Percentiles rank a stretch among this genome's conserved stretches.
These are phyloP conservation scores for Pteronura brasiliensis DNA, from an alignment of 2,113 vertebrate species.

Conservation along the genomic window DNA sequence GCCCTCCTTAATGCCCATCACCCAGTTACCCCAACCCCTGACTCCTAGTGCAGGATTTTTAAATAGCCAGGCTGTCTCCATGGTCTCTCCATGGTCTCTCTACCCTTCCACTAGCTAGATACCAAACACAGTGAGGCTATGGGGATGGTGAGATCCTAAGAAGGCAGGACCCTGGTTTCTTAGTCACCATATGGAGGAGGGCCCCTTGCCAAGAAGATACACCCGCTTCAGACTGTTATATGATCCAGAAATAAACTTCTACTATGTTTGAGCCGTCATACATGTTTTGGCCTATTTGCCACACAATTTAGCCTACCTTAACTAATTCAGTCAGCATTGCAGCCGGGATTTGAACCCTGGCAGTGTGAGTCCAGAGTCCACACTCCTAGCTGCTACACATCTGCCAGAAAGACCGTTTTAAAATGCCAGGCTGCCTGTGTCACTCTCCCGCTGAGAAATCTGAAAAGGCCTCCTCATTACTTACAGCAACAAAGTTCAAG, in stretches of 20 bases:
- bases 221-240: not conserved
- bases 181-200: not conserved
- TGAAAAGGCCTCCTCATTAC: not conserved
- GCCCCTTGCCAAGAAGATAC: not conserved
- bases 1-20: not conserved
- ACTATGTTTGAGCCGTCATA: not conserved
- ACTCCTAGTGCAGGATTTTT: not conserved
- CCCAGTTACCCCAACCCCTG: not conserved
- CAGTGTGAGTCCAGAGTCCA: not conserved
- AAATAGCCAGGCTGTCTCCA: not conserved
- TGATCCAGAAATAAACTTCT: slow-evolving; percentile 39
- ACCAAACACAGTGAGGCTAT: not conserved
- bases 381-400: not conserved
- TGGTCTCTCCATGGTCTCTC: no score
- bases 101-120: not conserved
- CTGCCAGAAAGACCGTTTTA: not conserved
- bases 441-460: not conserved
- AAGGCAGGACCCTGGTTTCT: not conserved
- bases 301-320: not conserved
- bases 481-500: not conserved
- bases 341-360: slow-evolving; percentile 7
- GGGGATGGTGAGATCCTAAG: not conserved
- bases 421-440: not conserved
- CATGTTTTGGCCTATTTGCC: not conserved
- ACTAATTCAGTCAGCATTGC: not conserved